Conservation (phyloP, 2,113 vertebrate species). For the Atlantisia rogersi region DNA sequence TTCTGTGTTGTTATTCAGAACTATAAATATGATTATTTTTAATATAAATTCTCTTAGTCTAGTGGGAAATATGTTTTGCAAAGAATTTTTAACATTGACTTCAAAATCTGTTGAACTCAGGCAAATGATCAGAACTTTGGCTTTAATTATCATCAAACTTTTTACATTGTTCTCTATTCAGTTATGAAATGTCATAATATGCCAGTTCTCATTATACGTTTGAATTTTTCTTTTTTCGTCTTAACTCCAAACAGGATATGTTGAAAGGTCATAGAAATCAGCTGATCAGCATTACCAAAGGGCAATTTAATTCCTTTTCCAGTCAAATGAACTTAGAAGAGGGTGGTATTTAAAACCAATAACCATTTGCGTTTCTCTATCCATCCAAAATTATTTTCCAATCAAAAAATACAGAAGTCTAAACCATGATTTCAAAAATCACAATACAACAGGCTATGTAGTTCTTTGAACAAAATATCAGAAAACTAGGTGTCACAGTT, state of each 20-base stretch:
- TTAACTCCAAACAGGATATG: conserved; percentile 40
- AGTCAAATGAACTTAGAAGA: conserved; percentile 55
- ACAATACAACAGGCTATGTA: neutral
- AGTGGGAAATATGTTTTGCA: neutral
- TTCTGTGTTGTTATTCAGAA: neutral
- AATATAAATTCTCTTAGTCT: neutral
- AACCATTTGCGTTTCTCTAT: neutral
- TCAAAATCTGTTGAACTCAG: neutral
- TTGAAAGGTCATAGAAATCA: conserved; percentile 63
- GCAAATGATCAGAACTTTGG: neutral
- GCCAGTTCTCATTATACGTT: conserved; percentile 18
- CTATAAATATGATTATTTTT: neutral
- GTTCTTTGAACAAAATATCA: neutral
- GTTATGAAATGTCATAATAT: conserved; percentile 37
- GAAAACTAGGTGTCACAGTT: neutral
- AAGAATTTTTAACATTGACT: neutral
- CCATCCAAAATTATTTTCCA: conserved; percentile 17
- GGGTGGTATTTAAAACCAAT: conserved; percentile 31
- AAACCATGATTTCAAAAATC: neutral
- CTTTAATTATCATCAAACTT: conserved; percentile 46
- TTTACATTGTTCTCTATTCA: neutral
- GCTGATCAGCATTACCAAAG: conserved; percentile 44
- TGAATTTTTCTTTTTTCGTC: neutral
- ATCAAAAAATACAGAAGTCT: neutral
- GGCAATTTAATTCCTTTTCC: conserved; percentile 60